Evolutionary conservation across 1,140 invertebrate genomes (phyloP).

Genomic region (Mactra quadrangularis): DNA sequence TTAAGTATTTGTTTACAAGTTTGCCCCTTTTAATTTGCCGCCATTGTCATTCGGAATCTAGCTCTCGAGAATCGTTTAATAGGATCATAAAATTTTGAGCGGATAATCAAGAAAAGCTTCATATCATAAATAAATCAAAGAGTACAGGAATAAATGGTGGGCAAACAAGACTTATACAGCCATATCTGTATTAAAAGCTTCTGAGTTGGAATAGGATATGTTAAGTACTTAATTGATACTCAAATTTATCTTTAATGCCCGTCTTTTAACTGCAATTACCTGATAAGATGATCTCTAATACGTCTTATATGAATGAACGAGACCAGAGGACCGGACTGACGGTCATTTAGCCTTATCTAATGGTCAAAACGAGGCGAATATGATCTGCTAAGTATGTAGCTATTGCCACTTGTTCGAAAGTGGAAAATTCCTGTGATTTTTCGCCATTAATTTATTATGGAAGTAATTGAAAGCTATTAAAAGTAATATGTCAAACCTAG

Average conservation of each 20-base stretch:
- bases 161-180: conserved; percentile 32
- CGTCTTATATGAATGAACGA: too few species aligned
- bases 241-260: conserved; percentile 39
- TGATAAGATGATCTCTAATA: conserved; percentile 12
- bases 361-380: too few species aligned
- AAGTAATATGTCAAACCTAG: too few species aligned
- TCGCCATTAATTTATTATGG: too few species aligned
- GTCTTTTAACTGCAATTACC: conserved; percentile 53
- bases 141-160: conserved; percentile 46
- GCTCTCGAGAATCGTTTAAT: conserved; percentile 43
- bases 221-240: conserved; percentile 60
- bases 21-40: conserved; percentile 40
- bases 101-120: conserved; percentile 28
- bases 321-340: too few species aligned
- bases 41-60: conserved; percentile 16
- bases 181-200: conserved; percentile 37
- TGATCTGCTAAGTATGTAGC: too few species aligned
- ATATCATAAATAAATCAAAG: conserved; percentile 57
- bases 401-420: too few species aligned
- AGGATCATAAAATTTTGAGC: conserved; percentile 39
- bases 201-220: conserved; percentile 19
- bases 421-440: too few species aligned
- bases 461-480: too few species aligned
- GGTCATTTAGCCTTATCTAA: too few species aligned
- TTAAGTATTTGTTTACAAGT: conserved; percentile 49